Evolutionary conservation across 2,888 invertebrate genomes (phyloP), one percentile per base, ranked within the genome.

Genomic region (Mythimna pallens): DNA sequence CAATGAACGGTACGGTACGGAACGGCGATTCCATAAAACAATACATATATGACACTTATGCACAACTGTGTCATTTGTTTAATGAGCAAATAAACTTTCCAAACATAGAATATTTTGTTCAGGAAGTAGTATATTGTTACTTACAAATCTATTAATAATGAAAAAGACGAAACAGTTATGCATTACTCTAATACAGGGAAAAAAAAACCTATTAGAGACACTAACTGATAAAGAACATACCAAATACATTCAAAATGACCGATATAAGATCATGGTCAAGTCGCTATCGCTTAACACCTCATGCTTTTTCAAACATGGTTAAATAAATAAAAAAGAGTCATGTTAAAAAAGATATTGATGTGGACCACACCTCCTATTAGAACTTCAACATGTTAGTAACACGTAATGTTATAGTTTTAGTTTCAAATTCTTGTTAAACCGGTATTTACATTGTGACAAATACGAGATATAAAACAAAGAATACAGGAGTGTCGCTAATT

Each of bases 361-460:
- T 36, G 14, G 43, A 22, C 43, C 63, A 30, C 47, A 14, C 54
- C 78, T 78, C 3, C 58, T 6, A 10, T 36, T 34, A 12, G 4
- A 43, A 52, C 10, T 30, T 57, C 12, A 22, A 34, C 25, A 25
- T 25, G 34, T 76, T 58, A 58, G 77, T 40, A 40, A 36, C 9
- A 54, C 54, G 54, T 47, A 47, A 17, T 47, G 17, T 47, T 17
- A 17, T 17, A 47, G 47, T 47, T 47, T 43, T 43, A 43, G 43
- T 43, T 43, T 8, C 7, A 55, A 3, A 9, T 55, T 47, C 6
- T 25, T 0, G 12, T n/a, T 34, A 9, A 52, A 58, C 3, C 25
- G 14, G 40, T 50, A 22, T 62, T 62, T 62, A 25, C n/a, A 10
- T 34, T 36, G 62, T 34, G 17, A 14, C 6, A 55, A 69, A 57